phyloP scores from a whole-genome alignment of 2,888 invertebrate genomes.

The Diarsia brunnea region DNA sequence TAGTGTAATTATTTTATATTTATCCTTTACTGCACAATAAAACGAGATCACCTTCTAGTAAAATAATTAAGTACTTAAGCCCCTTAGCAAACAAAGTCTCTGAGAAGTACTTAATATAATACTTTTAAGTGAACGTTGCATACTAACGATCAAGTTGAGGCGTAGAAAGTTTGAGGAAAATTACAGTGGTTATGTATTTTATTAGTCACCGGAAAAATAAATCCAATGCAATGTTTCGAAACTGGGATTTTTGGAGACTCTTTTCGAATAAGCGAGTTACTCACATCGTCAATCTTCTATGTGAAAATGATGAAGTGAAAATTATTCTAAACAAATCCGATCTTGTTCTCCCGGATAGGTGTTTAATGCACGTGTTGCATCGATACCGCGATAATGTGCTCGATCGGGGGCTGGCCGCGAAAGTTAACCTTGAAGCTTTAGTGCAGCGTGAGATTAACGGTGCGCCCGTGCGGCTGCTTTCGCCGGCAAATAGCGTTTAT shows the following conservation, averaged over 20 bases:
- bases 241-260: neutral
- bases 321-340: constrained; percentile 25
- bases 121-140: constrained; percentile 1
- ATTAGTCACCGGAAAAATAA: neutral
- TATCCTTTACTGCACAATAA: constrained; percentile 29
- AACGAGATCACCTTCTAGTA: constrained; percentile 30
- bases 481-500: constrained; percentile 74
- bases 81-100: constrained; percentile 12
- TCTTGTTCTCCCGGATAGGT: constrained; percentile 40
- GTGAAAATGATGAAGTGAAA: constrained; percentile 16
- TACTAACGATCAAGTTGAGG: neutral
- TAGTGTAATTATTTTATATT: constrained; percentile 20
- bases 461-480: constrained; percentile 80
- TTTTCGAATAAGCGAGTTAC: neutral
- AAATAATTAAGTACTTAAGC: constrained; percentile 28
- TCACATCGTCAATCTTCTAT: neutral
- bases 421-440: constrained; percentile 86
- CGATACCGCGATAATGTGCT: constrained; percentile 49
- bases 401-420: constrained; percentile 78
- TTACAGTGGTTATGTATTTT: neutral
- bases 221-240: constrained; percentile 4
- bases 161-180: constrained; percentile 18
- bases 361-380: constrained; percentile 55
- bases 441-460: constrained; percentile 81
- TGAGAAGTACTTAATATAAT: constrained; percentile 9